Base-by-base conservation (phyloP, 2,113 vertebrate genomes). In the Tyto alba region DNA sequence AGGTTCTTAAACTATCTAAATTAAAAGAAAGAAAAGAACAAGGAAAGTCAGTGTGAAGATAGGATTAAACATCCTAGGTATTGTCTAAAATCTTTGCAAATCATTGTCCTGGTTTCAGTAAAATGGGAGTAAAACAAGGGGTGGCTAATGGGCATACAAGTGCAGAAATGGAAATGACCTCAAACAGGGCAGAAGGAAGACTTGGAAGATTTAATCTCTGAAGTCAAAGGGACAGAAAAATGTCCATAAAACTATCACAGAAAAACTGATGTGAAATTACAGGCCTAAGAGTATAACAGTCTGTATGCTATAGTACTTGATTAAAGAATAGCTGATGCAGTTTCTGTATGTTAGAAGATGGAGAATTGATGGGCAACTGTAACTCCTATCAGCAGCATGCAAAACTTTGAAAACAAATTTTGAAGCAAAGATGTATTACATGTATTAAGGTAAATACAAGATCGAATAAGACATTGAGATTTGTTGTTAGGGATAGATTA, bases 1-100 rank as follows among this genome's bases (percentile, higher is more conserved):
- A 84, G 79, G 72, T 89, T 92, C 68, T 86, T 93, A 74, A 95
- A 79, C 79, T 92, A 9, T 66, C 67, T 86, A 84, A 94, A 83
- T 74, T 19, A 74, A 95, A 93, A 85, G 74, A 94, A 91, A 55
- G 74, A 41, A 89, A 91, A 90, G 82, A 92, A 86, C 73, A 81
- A 69, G 59, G 29, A 48, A 71, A 91, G 53, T 6, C 34, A 57
- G 45, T 92, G 36, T 82, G 92, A 93, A 79, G 59, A 79, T 47
- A 79, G 57, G 85, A 93, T 95, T 96, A 88, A 82, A 83, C 10
- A 55, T 73, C 25, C 34, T 45, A 59, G 17, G 29, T 89, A 27
- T 81, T 84, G 59, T 86, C 63, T 92, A 38, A 90, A 83, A 62
- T 77, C 79, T 47, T 90, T 83, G 63, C 77, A 84, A 84, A 38